Base-by-base conservation (phyloP, 2,797 vertebrate genomes). In the Cuculus canorus region DNA sequence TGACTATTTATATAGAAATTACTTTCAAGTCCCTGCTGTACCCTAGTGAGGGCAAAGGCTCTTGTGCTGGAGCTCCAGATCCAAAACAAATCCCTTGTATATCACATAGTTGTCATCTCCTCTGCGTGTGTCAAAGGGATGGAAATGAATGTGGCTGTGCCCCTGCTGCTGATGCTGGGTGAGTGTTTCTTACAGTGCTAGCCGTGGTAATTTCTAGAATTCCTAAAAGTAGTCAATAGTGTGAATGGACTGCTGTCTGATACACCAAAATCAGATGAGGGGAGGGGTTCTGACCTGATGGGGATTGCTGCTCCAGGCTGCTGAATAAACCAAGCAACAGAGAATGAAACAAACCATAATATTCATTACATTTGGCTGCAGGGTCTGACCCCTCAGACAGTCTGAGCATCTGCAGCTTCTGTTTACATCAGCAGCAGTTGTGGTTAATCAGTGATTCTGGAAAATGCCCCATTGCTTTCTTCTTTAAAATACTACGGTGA, bases 351-450 rank as follows among this genome's bases (percentile, higher is more conserved):
- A 90, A 91, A 66, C 45, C 45, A 60, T 69, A 78, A 43, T 82
- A 88, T 73, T 85, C 33, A 68, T 91, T 90, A 61, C 70, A 78
- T 82, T 73, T 94, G 79, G 50, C 91, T 86, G 72, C 50, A 81
- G 79, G 54, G 47, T 68, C 69, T 86, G 64, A 92, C 69, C 79
- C 48, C 59, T 77, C 76, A 73, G 52, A 68, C 79, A 82, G 33
- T 60, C 64, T 85, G 47, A 88, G 72, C 75, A 90, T 76, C 75
- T 87, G 81, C 68, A 92, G 45, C 53, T 59, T 89, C 75, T 71
- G 33, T 87, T 95, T 76, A 39, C 86, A 80, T n/a, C 65, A 78
- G 60, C 43, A 89, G 84, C 57, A 68, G 33, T 24, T 83, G 81
- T 39, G 56, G 43, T 21, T 32, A 28, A 56, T 57, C 50, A 68